Base-by-base conservation (phyloP, 2,113 vertebrate genomes). In the Microtus richardsoni region DNA sequence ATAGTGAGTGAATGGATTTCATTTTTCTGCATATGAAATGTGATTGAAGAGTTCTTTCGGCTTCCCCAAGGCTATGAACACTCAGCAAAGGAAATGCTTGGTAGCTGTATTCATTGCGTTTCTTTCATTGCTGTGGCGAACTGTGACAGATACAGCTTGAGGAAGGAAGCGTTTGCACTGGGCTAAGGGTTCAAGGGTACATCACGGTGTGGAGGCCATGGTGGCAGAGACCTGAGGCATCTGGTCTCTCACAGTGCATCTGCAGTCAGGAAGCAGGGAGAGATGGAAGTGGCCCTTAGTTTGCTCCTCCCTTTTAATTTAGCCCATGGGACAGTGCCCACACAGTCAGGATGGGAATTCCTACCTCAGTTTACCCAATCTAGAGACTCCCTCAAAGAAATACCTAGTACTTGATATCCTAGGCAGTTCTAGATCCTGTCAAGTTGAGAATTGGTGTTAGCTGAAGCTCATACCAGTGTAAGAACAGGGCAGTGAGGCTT, bases 1-100 rank as follows among this genome's bases (percentile, higher is more conserved):
- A 44, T 83, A 13, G 28, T 39, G 74, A 73, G 73, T 83, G 88
- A 54, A 49, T 44, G 14, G n/a, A 30, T 84, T 39, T 54, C 26
- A 28, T 85, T 93, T 74, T 83, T 64, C 88, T 68, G 44, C 39
- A n/a, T 73, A 41, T 84, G 60, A 82, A 54, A 79, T 78, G 0
- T 64, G 70, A 17, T 47, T 39, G 39, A 88, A 41, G 11, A 64
- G 2, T 62, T 94, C 77, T 79, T 88, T 64, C 1, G 1, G 19
- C 26, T 79, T 94, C 62, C 73, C 26, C 58, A 7, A 64, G 58
- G 82, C 91, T 88, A 80, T 80, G 64, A 71, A 88, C 2, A 62
- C 77, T 91, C 78, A 89, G n/a, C 49, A 47, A 22, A 91, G 95
- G 77, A 60, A 88, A 47, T n/a, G 36, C 58, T 36, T 71, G 39